Evolutionary conservation across 2,888 invertebrate species (phyloP).

Genomic region (Dromius quadrimaculatus): DNA sequence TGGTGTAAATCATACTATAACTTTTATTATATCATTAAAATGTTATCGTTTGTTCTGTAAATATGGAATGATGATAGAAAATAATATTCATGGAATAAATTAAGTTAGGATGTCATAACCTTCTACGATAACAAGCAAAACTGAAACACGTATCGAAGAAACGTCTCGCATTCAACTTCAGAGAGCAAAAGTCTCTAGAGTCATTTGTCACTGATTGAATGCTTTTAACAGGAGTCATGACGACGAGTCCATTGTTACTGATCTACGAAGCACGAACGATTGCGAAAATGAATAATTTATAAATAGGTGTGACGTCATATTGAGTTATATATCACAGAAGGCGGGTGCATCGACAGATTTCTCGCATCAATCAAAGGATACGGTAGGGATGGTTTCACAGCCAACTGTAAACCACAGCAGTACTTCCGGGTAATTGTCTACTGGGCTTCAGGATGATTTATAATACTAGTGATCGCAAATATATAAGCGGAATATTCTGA

Average conservation of each 20-base stretch:
- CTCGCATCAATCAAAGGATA: conserved; percentile 27
- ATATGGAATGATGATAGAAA: too few relatives aligned
- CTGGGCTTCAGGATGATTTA: conserved; percentile 17
- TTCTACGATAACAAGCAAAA: too few relatives aligned
- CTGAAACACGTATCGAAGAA: too few relatives aligned
- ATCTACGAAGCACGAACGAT: neutral
- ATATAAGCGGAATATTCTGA: too few relatives aligned
- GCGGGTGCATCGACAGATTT: conserved; percentile 43
- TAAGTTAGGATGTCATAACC: too few relatives aligned
- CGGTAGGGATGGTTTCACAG: neutral
- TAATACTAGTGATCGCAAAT: too few relatives aligned
- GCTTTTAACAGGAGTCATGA: conserved; percentile 8
- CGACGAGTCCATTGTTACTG: conserved; percentile 22
- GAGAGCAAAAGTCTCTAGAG: conserved; percentile 39
- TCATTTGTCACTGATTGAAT: conserved; percentile 43
- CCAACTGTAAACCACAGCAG: conserved; percentile 7
- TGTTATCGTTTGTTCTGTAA: too few relatives aligned
- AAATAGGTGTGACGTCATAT: conserved; percentile 46
- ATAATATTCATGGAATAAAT: too few relatives aligned
- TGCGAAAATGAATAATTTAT: conserved; percentile 50
- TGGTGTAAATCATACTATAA: too few relatives aligned
- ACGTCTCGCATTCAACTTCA: too few relatives aligned
- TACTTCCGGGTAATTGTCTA: conserved; percentile 29
- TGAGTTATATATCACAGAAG: conserved; percentile 35
- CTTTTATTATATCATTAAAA: too few relatives aligned